Conservation (phyloP, 2,797 vertebrate genomes). For the Gadopsis bispinosus region DNA sequence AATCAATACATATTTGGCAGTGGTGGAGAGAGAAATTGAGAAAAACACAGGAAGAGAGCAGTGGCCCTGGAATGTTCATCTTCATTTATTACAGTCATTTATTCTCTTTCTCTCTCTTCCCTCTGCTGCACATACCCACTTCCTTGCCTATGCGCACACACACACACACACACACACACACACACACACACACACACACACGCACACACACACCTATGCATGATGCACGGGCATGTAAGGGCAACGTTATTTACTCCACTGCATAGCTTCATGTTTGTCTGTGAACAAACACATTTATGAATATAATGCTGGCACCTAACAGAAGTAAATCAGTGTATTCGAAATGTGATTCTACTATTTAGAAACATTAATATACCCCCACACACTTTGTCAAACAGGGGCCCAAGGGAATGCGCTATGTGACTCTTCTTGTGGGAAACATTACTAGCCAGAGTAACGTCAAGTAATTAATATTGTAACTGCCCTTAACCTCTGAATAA, state of each 20-base stretch:
- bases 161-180: constrained; percentile 11
- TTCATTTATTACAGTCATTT: constrained; percentile 82
- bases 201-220: not conserved
- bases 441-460: constrained; percentile 16
- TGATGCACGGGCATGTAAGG: not conserved
- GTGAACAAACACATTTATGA: constrained; percentile 11
- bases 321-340: not conserved
- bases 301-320: constrained; percentile 13
- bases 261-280: constrained; percentile 11
- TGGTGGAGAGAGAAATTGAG: constrained; percentile 66
- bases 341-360: constrained; percentile 18
- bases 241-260: constrained; percentile 26
- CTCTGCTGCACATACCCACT: constrained; percentile 40
- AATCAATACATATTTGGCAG: constrained; percentile 84
- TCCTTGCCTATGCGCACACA: not conserved
- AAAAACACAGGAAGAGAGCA: constrained; percentile 71
- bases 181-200: constrained; percentile 5
- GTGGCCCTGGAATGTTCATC: constrained; percentile 75
- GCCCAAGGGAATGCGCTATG: not conserved
- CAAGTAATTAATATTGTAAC: constrained; percentile 38
- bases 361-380: constrained; percentile 23
- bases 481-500: not conserved
- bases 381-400: constrained; percentile 24
- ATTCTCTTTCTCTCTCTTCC: constrained; percentile 65
- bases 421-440: constrained; percentile 6